phyloP scores from a whole-genome alignment of 2,888 invertebrate species.

The Catocala nupta region DNA sequence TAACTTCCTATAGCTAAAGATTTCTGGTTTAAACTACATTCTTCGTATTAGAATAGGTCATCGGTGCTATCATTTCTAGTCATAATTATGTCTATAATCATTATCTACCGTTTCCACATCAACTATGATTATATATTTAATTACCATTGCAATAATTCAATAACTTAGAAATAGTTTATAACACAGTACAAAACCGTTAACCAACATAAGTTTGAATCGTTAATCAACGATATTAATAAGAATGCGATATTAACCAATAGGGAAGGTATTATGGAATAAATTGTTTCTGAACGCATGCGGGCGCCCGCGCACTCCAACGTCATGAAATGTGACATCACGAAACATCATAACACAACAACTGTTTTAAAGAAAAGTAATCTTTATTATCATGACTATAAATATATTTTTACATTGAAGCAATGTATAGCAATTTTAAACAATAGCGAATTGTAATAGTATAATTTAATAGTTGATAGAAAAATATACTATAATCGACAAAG shows the following conservation, averaged over 20 bases:
- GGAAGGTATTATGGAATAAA: conserved; percentile 80
- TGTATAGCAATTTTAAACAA: conserved; percentile 35
- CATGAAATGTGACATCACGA: too few species aligned
- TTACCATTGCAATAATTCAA: neutral
- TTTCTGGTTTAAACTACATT: too few species aligned
- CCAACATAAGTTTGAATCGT: conserved; percentile 69
- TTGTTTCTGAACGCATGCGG: conserved; percentile 75
- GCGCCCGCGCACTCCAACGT: conserved; percentile 68
- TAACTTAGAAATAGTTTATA: conserved; percentile 14
- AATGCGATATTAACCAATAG: conserved; percentile 81
- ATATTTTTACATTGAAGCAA: conserved; percentile 10
- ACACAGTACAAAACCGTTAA: conserved; percentile 75
- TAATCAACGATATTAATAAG: conserved; percentile 79
- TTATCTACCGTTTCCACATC: too few species aligned
- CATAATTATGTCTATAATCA: too few species aligned
- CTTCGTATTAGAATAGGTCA: too few species aligned
- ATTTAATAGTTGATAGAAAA: conserved; percentile 73
- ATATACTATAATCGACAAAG: conserved; percentile 69
- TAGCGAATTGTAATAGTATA: conserved; percentile 50
- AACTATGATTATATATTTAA: too few species aligned
- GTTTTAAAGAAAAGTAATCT: conserved; percentile 52
- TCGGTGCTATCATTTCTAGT: too few species aligned
- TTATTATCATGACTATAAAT: conserved; percentile 36
- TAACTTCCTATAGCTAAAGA: too few species aligned
- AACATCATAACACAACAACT: conserved; percentile 38